Conservation (phyloP, 2,113 vertebrate genomes). For the Marcusenius ussheri region DNA sequence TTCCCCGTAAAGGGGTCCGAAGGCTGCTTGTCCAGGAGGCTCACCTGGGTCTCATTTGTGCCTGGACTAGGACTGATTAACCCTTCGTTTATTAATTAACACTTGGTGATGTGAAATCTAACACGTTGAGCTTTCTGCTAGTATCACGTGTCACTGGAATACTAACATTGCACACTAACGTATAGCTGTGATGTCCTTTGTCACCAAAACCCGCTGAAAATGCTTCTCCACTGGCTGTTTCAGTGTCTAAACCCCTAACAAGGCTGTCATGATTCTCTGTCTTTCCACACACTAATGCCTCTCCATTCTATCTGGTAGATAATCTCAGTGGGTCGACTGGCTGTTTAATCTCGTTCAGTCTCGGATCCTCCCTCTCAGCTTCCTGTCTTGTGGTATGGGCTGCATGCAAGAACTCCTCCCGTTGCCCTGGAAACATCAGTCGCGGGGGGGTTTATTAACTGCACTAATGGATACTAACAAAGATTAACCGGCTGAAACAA, state of each 20-base stretch:
- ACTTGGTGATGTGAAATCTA: not conserved
- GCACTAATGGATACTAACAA: conserved; percentile 24
- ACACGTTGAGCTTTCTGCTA: not conserved
- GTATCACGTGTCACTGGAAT: conserved; percentile 3
- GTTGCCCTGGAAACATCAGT: conserved; percentile 11
- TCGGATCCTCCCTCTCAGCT: not conserved
- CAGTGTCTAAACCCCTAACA: not conserved
- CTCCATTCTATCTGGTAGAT: not conserved
- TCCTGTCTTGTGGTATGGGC: conserved; percentile 6
- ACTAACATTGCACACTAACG: conserved; percentile 14
- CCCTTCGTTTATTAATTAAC: not conserved
- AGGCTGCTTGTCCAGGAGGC: not conserved
- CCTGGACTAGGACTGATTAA: not conserved
- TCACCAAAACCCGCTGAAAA: not conserved
- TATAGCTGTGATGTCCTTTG: not conserved
- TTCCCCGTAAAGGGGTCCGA: not conserved
- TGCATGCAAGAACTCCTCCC: conserved; percentile 12
- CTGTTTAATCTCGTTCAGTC: conserved; percentile 5
- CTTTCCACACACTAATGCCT: not conserved
- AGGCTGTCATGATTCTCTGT: not conserved
- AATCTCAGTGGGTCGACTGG: not conserved
- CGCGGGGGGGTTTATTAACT: not conserved
- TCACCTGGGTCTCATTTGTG: not conserved
- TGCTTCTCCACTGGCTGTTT: not conserved
- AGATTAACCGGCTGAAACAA: conserved; percentile 14